Conservation (phyloP, 1,140 invertebrate genomes). For the Cepaea nemoralis region DNA sequence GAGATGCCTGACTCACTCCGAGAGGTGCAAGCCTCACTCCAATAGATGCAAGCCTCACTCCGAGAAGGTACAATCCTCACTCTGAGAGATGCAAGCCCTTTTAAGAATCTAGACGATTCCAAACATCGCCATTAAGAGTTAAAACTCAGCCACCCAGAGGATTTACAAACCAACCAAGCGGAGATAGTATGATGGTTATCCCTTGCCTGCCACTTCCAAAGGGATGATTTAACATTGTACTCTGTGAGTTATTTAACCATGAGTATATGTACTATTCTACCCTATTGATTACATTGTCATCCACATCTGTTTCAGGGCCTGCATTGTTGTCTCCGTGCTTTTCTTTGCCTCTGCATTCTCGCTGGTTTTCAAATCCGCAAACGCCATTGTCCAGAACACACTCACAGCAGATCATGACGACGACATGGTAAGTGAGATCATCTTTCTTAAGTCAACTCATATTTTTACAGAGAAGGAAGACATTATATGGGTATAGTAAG, state of each 20-base stretch:
- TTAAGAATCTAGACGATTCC: not conserved
- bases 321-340: not conserved
- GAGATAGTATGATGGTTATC: not conserved
- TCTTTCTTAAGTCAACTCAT: not conserved
- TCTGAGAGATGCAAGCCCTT: no score
- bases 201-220: not conserved
- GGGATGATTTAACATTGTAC: not conserved
- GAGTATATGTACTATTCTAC: not conserved
- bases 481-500: no score
- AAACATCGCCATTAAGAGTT: no score
- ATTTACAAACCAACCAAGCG: no score
- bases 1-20: no score
- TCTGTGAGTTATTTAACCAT: not conserved
- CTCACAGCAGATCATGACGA: not conserved
- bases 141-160: no score
- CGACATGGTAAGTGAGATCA: not conserved
- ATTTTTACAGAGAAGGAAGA: not conserved
- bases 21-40: no score
- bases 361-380: not conserved
- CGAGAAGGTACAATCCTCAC: not conserved
- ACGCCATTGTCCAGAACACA: not conserved
- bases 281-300: not conserved
- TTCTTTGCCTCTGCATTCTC: conserved; percentile 2
- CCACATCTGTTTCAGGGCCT: not conserved
- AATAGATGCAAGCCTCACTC: no score